phyloP scores from a whole-genome alignment of 1,140 invertebrate species.

The Apolygus lucorum region DNA sequence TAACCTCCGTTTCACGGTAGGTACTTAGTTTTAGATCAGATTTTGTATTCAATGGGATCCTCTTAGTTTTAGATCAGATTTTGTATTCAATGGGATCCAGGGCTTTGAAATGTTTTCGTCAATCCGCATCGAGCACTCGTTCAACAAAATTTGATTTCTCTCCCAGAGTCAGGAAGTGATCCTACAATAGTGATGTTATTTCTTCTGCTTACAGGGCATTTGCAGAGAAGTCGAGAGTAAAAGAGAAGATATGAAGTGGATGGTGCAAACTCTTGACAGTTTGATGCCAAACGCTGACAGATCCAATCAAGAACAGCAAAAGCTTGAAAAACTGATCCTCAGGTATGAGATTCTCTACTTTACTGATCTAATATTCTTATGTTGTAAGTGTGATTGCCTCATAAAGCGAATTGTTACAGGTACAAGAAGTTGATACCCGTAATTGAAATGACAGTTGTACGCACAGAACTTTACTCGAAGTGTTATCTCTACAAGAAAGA shows the following conservation, averaged over 20 bases:
- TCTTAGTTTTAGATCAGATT: too few relatives aligned
- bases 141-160: background rate
- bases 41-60: too few relatives aligned
- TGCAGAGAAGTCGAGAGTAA: conserved; percentile 81
- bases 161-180: background rate
- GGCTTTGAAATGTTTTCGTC: too few relatives aligned
- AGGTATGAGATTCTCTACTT: conserved; percentile 10
- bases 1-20: too few relatives aligned
- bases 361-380: too few relatives aligned
- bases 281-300: conserved; percentile 75
- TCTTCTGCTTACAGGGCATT: conserved; percentile 53
- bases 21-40: too few relatives aligned
- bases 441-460: conserved; percentile 84
- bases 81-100: too few relatives aligned
- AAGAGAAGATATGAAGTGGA: conserved; percentile 88
- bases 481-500: conserved; percentile 85
- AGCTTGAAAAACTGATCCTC: conserved; percentile 69
- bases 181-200: conserved; percentile 4
- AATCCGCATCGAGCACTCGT: too few relatives aligned
- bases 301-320: conserved; percentile 58
- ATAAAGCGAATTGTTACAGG: conserved; percentile 44
- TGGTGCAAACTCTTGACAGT: conserved; percentile 80
- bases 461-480: conserved; percentile 83
- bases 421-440: conserved; percentile 86
- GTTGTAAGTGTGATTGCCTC: too few relatives aligned